phyloP scores from a whole-genome alignment of 2,113 vertebrate species.

The Engraulis encrasicolus region DNA sequence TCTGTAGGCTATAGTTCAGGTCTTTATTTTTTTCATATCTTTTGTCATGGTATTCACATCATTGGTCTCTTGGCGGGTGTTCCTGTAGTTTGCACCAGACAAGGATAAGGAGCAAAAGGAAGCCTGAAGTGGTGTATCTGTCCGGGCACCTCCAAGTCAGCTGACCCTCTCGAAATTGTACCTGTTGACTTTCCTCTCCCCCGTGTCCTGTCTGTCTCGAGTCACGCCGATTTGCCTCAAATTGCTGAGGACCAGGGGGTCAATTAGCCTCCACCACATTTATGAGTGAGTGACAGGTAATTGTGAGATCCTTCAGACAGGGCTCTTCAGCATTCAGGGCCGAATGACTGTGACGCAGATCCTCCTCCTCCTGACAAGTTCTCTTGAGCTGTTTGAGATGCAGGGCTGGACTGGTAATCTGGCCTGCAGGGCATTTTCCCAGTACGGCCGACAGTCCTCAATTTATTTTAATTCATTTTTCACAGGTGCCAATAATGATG shows the following conservation, averaged over 20 bases:
- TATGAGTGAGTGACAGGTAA: slow-evolving; percentile 15
- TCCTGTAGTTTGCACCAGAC: no score
- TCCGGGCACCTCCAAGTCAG: neutral
- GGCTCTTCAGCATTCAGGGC: neutral
- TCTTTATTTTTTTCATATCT: no score
- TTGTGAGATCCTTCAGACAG: neutral
- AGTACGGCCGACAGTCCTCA: no score
- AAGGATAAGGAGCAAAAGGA: no score
- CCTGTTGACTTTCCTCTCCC: neutral
- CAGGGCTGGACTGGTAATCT: no score
- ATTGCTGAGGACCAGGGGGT: neutral
- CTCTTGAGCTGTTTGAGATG: slow-evolving; percentile 1
- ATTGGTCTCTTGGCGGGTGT: no score
- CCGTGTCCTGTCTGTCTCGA: neutral
- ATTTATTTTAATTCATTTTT: no score
- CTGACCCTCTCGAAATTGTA: neutral
- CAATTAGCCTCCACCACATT: neutral
- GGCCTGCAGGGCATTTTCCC: no score
- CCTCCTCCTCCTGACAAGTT: neutral
- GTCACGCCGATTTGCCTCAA: neutral
- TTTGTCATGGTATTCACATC: no score
- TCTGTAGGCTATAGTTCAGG: no score
- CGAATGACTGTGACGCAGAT: neutral
- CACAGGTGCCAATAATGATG: no score
- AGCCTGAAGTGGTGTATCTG: neutral